phyloP scores from a whole-genome alignment of 2,113 vertebrate species.

The Benitochromis conjunctus region DNA sequence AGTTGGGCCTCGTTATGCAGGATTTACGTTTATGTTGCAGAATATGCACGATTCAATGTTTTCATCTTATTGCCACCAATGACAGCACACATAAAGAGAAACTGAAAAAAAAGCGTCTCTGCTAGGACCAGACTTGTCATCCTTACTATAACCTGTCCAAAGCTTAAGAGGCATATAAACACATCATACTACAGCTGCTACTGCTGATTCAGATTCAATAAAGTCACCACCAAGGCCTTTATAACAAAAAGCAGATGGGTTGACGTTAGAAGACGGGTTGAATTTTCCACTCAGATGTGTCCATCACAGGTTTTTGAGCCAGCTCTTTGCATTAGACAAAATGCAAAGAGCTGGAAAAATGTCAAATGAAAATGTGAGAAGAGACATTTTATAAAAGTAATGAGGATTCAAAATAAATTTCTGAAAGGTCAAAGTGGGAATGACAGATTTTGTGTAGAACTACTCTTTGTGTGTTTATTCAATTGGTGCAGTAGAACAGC shows the following conservation, averaged over 20 bases:
- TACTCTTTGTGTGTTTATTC: neutral
- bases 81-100: neutral
- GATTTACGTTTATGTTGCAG: neutral
- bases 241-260: slow-evolving; percentile 44
- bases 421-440: neutral
- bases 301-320: neutral
- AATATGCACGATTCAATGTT: neutral
- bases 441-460: neutral
- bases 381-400: neutral
- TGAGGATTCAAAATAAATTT: neutral
- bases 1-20: neutral
- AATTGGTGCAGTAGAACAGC: neutral
- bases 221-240: neutral
- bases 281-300: slow-evolving; percentile 6
- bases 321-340: neutral
- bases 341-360: neutral
- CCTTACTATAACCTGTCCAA: slow-evolving; percentile 8
- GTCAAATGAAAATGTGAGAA: neutral
- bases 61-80: neutral
- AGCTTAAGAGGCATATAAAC: slow-evolving; percentile 23
- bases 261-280: neutral
- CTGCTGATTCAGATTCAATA: slow-evolving; percentile 38
- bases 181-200: slow-evolving; percentile 10
- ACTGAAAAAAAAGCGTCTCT: neutral
- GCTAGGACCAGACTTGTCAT: neutral